Base-by-base conservation (phyloP, 2,888 invertebrate species). In the Drosophila suboccidentalis region DNA sequence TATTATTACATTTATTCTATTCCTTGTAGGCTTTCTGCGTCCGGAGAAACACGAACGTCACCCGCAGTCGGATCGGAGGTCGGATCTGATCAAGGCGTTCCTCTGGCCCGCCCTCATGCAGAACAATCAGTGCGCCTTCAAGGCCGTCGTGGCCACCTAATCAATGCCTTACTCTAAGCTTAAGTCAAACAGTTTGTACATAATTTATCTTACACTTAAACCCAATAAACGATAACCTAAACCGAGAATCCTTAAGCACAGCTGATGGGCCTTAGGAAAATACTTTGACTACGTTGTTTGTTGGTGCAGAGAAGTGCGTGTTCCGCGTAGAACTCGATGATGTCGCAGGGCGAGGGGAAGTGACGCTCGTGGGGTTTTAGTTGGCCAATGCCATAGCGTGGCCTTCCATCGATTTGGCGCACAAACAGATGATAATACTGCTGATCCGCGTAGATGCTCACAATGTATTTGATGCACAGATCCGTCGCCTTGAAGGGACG, bases 61-160 rank as follows among this genome's bases (percentile, higher is more conserved):
- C 93, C 96, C 96, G 87, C 93, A 95, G 0, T 95, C 97, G 1
- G 96, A 97, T 90, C 94, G 95, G 1, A 95, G 95, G 78, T 95
- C 95, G 9, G 95, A 96, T 90, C 94, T 95, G 51, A 96, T 98
- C 85, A 95, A 95, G 90, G 95, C 96, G 2, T 97, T 97, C 92
- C 94, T 98, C 57, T 98, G 98, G 98, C 98, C 98, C 1, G 96
- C 97, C 1, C 94, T 98, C 49, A 94, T 97, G 92, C 96, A 96
- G 75, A 95, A 95, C 26, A 95, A 95, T 81, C 94, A 94, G 46
- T 97, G 96, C 92, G 96, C 97, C 66, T 96, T 96, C 93, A 96
- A 97, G 91, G 97, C 97, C 2, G 95, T 97, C 29, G 97, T 98
- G 44, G 94, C 97, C 74, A 97, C 97, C 64, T 97, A 93, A 59